These are phyloP conservation scores for Pheosia tremula DNA, from an alignment of 2,888 invertebrate genomes.

Conservation along the genomic window DNA sequence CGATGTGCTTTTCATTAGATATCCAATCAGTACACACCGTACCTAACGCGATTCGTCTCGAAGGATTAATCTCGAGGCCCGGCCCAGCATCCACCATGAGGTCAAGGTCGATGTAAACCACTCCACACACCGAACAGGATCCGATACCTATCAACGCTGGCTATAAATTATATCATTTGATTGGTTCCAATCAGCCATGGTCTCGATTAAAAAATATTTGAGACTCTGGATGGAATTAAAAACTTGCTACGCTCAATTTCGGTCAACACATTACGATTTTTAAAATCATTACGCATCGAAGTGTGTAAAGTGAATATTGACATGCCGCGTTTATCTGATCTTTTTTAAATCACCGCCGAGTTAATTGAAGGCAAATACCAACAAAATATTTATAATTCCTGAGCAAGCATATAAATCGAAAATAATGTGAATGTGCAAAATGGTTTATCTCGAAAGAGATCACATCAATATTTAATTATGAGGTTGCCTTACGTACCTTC, in stretches of 20 bases:
- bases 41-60: slow-evolving; percentile 70
- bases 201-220: slow-evolving; percentile 69
- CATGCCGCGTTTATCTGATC: slow-evolving; percentile 38
- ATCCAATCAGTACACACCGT: slow-evolving; percentile 71
- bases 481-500: too few relatives aligned
- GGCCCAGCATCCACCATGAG: slow-evolving; percentile 43
- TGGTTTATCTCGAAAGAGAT: neutral
- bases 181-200: slow-evolving; percentile 78
- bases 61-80: slow-evolving; percentile 62
- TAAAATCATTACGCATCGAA: slow-evolving; percentile 41
- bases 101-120: slow-evolving; percentile 60
- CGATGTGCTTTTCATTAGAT: slow-evolving; percentile 62
- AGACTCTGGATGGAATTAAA: slow-evolving; percentile 50
- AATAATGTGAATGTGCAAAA: neutral
- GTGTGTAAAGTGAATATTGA: slow-evolving; percentile 39
- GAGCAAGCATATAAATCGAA: neutral
- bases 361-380: slow-evolving; percentile 20
- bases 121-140: slow-evolving; percentile 46
- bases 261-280: slow-evolving; percentile 52
- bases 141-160: slow-evolving; percentile 55
- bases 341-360: slow-evolving; percentile 15
- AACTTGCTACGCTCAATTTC: slow-evolving; percentile 58
- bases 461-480: neutral
- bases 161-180: slow-evolving; percentile 78
- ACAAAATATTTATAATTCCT: slow-evolving; percentile 15